Conservation (phyloP, 1,140 invertebrate species). For the Anastrepha obliqua region DNA sequence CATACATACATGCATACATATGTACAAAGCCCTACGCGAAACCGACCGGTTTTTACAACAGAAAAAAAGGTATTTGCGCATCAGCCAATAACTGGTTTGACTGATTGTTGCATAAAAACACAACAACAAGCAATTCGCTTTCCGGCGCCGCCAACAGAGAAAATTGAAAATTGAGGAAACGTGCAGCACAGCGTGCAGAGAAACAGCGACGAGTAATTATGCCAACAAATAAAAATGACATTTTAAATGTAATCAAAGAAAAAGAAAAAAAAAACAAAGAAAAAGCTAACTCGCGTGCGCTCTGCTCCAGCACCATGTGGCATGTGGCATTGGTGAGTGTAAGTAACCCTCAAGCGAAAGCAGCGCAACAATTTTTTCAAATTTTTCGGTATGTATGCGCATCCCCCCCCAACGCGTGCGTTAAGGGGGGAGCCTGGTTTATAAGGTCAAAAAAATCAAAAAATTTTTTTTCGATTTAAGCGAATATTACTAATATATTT, state of each 20-base stretch:
- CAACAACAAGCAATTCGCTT: background rate
- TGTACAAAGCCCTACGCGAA: conserved; percentile 24
- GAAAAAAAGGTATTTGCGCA: background rate
- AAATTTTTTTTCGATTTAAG: background rate
- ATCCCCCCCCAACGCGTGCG: too few species aligned
- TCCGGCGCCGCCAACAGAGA: background rate
- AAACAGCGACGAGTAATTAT: background rate
- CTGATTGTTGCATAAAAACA: background rate
- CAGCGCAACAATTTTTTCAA: background rate
- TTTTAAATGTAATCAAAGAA: too few species aligned
- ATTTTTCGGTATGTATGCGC: background rate
- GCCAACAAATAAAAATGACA: too few species aligned
- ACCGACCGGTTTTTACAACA: conserved; percentile 12
- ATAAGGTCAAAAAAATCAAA: too few species aligned
- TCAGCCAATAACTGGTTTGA: conserved; percentile 15
- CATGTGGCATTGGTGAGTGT: background rate
- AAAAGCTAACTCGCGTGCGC: background rate
- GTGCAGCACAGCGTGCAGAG: background rate
- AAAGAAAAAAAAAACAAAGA: too few species aligned
- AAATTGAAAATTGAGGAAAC: too few species aligned
- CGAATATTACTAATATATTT: background rate
- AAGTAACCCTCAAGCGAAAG: background rate
- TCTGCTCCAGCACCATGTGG: background rate
- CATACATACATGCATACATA: conserved; percentile 5
- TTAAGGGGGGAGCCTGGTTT: too few species aligned